Conservation (phyloP, 2,888 invertebrate genomes). For the Agriotes lineatus region DNA sequence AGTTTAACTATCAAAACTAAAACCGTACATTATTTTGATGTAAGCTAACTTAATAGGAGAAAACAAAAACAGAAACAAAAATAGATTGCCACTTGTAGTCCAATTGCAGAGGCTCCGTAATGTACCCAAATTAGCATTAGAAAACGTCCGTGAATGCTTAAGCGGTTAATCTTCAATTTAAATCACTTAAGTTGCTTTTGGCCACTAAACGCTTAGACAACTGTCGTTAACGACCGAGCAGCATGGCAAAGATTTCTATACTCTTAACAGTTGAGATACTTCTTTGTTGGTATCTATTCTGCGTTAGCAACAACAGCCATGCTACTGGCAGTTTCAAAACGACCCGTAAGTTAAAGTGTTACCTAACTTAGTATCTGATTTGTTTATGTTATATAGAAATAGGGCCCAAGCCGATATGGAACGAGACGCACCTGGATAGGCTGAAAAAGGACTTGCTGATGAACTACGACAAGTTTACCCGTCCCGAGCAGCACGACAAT, state of each 20-base stretch:
- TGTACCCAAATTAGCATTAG: too few species aligned
- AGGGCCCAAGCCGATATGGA: conserved; percentile 67
- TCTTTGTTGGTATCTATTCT: neutral
- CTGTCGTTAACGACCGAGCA: neutral
- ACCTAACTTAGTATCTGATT: neutral
- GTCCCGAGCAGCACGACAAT: conserved; percentile 69
- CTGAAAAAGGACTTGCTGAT: conserved; percentile 71
- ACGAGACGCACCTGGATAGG: conserved; percentile 70
- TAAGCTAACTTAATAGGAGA: too few species aligned
- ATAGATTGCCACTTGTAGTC: too few species aligned
- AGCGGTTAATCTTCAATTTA: neutral
- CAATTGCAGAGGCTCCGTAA: too few species aligned
- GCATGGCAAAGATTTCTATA: neutral
- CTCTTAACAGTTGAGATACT: neutral
- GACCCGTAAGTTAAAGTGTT: conserved; percentile 33
- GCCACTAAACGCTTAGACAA: neutral
- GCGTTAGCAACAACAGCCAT: neutral
- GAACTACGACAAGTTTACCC: conserved; percentile 70
- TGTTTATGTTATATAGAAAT: too few species aligned
- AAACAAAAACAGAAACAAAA: too few species aligned
- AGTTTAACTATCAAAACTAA: too few species aligned
- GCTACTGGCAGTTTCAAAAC: conserved; percentile 22
- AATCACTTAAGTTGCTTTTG: neutral
- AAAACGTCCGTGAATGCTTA: neutral
- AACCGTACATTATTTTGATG: too few species aligned